These are phyloP conservation scores for Clupea harengus DNA, from an alignment of 2,113 vertebrate species.

Conservation along the genomic window DNA sequence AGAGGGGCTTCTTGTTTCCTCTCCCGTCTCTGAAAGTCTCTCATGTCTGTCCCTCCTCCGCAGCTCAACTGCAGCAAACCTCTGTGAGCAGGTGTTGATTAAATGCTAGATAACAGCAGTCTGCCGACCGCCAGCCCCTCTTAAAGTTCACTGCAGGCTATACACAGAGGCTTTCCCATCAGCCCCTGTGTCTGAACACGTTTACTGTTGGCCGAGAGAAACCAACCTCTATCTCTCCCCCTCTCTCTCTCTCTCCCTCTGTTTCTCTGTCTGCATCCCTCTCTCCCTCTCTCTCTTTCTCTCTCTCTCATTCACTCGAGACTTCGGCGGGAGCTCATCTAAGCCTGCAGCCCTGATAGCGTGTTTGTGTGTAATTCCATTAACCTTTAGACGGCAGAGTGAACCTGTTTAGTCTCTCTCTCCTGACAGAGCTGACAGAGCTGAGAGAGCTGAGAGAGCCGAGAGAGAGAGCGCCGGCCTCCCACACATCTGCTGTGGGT, in stretches of 20 bases:
- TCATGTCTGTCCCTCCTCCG: not conserved
- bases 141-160: not conserved
- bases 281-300: constrained; percentile 6
- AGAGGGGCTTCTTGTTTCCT: not conserved
- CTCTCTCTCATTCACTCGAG: not conserved
- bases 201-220: not conserved
- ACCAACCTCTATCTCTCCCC: not conserved
- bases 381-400: constrained; percentile 63
- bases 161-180: constrained; percentile 12
- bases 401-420: constrained; percentile 54
- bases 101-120: not conserved
- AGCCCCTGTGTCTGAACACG: constrained; percentile 6
- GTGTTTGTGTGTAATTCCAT: constrained; percentile 59
- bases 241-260: not conserved
- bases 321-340: constrained; percentile 6
- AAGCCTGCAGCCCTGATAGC: constrained; percentile 46
- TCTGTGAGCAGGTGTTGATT: constrained; percentile 11
- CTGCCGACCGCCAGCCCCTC: not conserved
- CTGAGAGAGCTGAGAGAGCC: not conserved
- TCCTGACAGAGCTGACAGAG: constrained; percentile 7
- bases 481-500: constrained; percentile 54
- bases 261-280: not conserved
- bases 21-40: not conserved
- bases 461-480: constrained; percentile 35
- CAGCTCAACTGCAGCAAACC: not conserved